Percentiles rank a stretch among this genome's conserved stretches.
Conservation (phyloP, 2,888 invertebrate species). For the Brenthis ino region DNA sequence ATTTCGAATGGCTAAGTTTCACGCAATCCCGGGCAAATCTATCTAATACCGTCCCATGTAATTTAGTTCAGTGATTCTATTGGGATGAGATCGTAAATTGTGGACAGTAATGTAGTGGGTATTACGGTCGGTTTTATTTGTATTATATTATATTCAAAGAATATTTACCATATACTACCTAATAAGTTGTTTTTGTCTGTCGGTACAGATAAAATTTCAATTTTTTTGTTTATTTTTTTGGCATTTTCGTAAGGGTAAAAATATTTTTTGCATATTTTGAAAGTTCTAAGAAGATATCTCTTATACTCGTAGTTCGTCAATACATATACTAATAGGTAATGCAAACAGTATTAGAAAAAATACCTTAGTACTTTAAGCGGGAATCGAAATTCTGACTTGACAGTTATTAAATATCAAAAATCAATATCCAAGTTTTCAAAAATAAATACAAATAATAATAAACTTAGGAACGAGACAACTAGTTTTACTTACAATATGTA, state of each 20-base stretch:
- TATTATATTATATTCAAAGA: slow-evolving; percentile 19
- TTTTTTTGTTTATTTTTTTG: background rate
- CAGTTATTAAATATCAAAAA: too few species aligned
- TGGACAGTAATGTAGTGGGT: slow-evolving; percentile 42
- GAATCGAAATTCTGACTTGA: too few species aligned
- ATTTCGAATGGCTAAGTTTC: slow-evolving; percentile 22
- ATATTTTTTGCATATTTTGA: too few species aligned
- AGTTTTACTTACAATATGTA: background rate
- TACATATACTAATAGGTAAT: too few species aligned
- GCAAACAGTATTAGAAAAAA: too few species aligned
- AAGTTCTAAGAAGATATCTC: too few species aligned
- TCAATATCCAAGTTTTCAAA: too few species aligned
- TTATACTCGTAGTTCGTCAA: too few species aligned
- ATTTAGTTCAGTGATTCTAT: slow-evolving; percentile 49
- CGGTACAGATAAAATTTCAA: background rate
- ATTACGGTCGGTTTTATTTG: slow-evolving; percentile 22
- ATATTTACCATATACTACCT: background rate
- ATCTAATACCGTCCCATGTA: slow-evolving; percentile 45
- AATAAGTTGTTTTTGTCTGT: background rate
- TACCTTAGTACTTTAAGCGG: background rate
- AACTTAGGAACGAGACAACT: background rate
- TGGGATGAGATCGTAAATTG: slow-evolving; percentile 49
- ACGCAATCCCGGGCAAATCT: slow-evolving; percentile 38
- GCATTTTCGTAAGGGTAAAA: too few species aligned
- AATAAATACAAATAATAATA: background rate